Evolutionary conservation across 1,140 invertebrate species (phyloP).

Genomic region (Heliothis virescens): DNA sequence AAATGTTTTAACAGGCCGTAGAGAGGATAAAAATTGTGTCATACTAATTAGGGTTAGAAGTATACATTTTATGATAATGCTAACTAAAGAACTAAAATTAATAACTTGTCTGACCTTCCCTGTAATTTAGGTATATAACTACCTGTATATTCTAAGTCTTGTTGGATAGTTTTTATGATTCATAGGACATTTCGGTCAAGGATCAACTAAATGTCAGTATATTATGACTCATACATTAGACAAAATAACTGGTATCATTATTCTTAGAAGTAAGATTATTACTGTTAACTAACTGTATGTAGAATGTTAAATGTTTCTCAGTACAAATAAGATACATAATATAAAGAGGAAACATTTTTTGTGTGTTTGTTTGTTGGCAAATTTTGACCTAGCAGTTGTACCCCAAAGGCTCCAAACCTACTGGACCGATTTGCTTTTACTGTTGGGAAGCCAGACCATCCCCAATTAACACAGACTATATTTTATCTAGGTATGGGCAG

Average conservation of each 20-base stretch:
- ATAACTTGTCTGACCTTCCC: not conserved
- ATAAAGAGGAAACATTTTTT: no score
- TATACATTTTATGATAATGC: not conserved
- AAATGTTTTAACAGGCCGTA: not conserved
- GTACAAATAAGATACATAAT: no score
- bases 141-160: not conserved
- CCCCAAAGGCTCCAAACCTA: not conserved
- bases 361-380: no score
- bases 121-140: not conserved
- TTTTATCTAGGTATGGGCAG: no score
- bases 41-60: not conserved
- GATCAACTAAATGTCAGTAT: not conserved
- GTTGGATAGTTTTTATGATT: conserved; percentile 26
- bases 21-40: not conserved
- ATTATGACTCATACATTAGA: not conserved
- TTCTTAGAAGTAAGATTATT: no score
- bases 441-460: not conserved
- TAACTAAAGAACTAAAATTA: not conserved
- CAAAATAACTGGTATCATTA: not conserved
- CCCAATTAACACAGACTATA: no score
- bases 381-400: no score
- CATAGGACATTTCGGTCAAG: conserved; percentile 17
- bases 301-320: no score
- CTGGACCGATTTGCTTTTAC: conserved; percentile 49
- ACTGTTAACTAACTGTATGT: no score